Evolutionary conservation across 1,140 invertebrate genomes (phyloP).

Genomic region (Neuroterus valhalla): DNA sequence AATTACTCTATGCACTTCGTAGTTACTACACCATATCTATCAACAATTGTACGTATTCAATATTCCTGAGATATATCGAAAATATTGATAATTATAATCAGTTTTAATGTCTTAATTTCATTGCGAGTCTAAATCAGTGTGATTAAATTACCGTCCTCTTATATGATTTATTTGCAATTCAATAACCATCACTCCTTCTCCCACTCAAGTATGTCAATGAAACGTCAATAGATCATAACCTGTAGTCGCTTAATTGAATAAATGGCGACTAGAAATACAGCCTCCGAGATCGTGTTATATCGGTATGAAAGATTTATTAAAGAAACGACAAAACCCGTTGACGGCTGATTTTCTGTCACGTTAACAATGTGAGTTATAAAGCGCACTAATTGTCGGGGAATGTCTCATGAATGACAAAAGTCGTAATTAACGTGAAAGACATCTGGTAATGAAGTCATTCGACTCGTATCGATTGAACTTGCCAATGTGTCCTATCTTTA

Average conservation of each 20-base stretch:
- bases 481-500: neutral
- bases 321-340: constrained; percentile 13
- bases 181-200: neutral
- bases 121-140: neutral
- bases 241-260: constrained; percentile 20
- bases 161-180: neutral
- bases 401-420: constrained; percentile 23
- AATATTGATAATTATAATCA: neutral
- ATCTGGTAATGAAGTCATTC: constrained; percentile 17
- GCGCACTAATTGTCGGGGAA: constrained; percentile 2
- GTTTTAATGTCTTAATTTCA: neutral
- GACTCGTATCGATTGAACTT: neutral
- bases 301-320: constrained; percentile 8
- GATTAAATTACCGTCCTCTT: neutral
- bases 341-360: constrained; percentile 8
- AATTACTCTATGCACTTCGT: neutral
- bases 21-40: constrained; percentile 2
- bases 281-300: neutral
- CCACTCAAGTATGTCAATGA: neutral
- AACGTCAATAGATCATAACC: constrained; percentile 17
- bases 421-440: constrained; percentile 29
- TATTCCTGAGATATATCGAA: neutral
- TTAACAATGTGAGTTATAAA: constrained; percentile 7
- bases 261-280: neutral
- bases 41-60: neutral